These are phyloP conservation scores for Hybos culiciformis DNA, from an alignment of 2,888 invertebrate species.

Conservation along the genomic window DNA sequence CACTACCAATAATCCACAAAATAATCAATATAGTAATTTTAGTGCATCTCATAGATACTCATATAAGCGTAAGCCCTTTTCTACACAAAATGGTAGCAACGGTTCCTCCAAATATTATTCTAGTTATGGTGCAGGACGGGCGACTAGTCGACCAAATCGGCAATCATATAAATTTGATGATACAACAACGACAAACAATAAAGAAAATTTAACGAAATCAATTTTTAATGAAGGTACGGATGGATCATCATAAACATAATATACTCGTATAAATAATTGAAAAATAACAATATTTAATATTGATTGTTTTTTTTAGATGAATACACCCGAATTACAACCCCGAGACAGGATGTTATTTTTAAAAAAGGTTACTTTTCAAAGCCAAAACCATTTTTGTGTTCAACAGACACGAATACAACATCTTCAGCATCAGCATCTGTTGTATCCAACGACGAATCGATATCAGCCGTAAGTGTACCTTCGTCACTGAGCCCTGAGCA, in stretches of 20 bases:
- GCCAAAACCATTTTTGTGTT: conserved; percentile 14
- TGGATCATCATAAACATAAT: background rate
- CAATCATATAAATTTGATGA: background rate
- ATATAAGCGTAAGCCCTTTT: conserved; percentile 12
- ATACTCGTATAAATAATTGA: too few relatives aligned
- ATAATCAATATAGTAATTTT: conserved; percentile 6
- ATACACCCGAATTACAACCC: conserved; percentile 55
- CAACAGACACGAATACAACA: conserved; percentile 14
- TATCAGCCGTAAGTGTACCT: conserved; percentile 14
- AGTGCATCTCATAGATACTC: conserved; percentile 6
- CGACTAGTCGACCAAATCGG: conserved; percentile 8
- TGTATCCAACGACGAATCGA: conserved; percentile 16
- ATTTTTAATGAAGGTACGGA: conserved; percentile 15
- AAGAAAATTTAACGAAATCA: conserved; percentile 11
- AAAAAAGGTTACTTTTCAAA: conserved; percentile 52
- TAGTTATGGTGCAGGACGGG: conserved; percentile 7
- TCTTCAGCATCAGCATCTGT: conserved; percentile 16
- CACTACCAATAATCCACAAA: conserved; percentile 1
- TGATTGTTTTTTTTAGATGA: too few relatives aligned
- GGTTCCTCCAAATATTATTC: conserved; percentile 6
- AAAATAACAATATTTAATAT: too few relatives aligned
- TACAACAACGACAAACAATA: conserved; percentile 3
- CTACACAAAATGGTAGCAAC: conserved; percentile 4
- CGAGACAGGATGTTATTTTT: conserved; percentile 54
- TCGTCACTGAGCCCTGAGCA: conserved; percentile 16